Base-by-base conservation (phyloP, 2,888 invertebrate species). In the Iselma pallidipennis region DNA sequence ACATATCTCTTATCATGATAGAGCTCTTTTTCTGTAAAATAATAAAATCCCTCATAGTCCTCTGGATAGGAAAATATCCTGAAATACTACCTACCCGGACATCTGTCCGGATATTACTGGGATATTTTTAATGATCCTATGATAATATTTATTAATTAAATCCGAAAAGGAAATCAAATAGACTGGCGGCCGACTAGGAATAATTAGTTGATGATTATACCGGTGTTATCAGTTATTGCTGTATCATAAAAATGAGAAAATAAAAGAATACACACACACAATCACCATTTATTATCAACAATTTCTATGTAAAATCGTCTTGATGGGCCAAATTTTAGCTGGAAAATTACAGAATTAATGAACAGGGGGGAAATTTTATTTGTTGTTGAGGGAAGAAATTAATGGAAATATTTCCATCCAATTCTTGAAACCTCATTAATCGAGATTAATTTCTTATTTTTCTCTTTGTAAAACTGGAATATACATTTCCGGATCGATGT, bases 271-370 rank as follows among this genome's bases (percentile, higher is more conserved):
- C 1, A 12, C 29, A 12, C 42, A 37, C 42, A 37, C n/a, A 37
- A 6, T 4, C 14, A 37, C 42, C 42, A 37, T 37, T n/a, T n/a
- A 16, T 37, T 29, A 28, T 26, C 42, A 25, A 54, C 65, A 65
- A 62, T 65, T 65, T 65, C 60, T 59, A 26, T 59, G 50, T 37
- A 55, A 51, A 57, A 62, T 51, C 62, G 57, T 49, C 28, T 49
- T 50, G 48, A 62, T n/a, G n/a, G n/a, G n/a, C n/a, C n/a, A 10
- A 45, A n/a, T 6, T 37, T 4, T 45, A 29, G 31, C 48, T 12
- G 19, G 33, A 49, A 21, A n/a, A 33, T 53, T 14, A 53, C 42
- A 16, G 14, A 16, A n/a, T 37, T 37, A n/a, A 16, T 6, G 42
- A 37, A n/a, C n/a, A n/a, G n/a, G n/a, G n/a, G n/a, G n/a, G n/a